Evolutionary conservation across 2,113 vertebrate genomes (phyloP).

Genomic region (Festucalex cinctus): DNA sequence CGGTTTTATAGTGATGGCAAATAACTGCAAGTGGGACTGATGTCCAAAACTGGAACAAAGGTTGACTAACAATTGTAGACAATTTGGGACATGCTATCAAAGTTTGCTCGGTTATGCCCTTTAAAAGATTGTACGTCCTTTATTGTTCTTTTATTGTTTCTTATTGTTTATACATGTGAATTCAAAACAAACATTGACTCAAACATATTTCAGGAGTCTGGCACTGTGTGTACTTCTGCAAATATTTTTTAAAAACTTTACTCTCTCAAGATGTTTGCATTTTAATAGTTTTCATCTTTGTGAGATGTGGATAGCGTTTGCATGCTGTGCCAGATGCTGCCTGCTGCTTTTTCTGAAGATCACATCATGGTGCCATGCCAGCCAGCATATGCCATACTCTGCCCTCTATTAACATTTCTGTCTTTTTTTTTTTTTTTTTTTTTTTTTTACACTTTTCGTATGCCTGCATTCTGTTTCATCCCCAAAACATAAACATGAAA

Average conservation of each 20-base stretch:
- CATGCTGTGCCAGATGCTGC: slow-evolving; percentile 40
- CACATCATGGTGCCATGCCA: slow-evolving; percentile 33
- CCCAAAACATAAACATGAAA: too few species aligned
- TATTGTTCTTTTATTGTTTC: too few species aligned
- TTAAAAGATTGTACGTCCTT: not conserved
- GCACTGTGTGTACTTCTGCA: not conserved
- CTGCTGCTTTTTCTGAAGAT: slow-evolving; percentile 39
- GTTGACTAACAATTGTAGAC: slow-evolving; percentile 40
- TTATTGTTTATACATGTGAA: not conserved
- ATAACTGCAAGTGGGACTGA: slow-evolving; percentile 55
- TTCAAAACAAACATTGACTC: too few species aligned
- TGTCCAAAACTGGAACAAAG: slow-evolving; percentile 67
- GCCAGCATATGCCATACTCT: slow-evolving; percentile 32
- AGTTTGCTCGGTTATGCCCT: not conserved
- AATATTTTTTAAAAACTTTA: slow-evolving; percentile 2
- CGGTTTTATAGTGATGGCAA: slow-evolving; percentile 48
- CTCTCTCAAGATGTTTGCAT: slow-evolving; percentile 19
- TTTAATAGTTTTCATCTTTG: slow-evolving; percentile 8
- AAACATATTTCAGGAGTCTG: not conserved
- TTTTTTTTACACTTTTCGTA: too few species aligned
- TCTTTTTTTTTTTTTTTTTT: too few species aligned
- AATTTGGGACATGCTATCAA: slow-evolving; percentile 20
- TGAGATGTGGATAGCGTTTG: slow-evolving; percentile 16
- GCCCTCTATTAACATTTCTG: slow-evolving; percentile 28
- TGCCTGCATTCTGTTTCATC: too few species aligned